Evolutionary conservation across 2,888 invertebrate genomes (phyloP), one percentile per base, ranked within the genome.

Genomic region (Heteromurus nitidus): DNA sequence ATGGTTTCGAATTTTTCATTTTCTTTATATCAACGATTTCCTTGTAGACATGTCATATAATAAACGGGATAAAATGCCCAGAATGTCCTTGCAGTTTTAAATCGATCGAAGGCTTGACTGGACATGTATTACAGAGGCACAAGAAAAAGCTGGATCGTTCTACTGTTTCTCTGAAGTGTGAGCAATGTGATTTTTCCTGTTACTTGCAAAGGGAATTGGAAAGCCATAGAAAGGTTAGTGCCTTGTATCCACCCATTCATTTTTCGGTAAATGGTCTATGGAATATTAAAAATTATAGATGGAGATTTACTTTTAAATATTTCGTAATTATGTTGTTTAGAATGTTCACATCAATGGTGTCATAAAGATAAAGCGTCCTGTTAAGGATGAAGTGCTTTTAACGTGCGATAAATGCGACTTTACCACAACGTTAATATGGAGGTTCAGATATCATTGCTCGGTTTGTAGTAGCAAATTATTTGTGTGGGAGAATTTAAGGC

Each of bases 81-180:
- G 53, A 64, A 3, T 74, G 74, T 22, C 18, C 36, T 0, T 74
- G 65, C 18, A 31, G 30, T 20, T 62, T 55, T 36, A 55, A n/a
- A 22, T n/a, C 22, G 16, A 36, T 70, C 11, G 55, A 70, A 31
- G 55, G 70, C 16, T 31, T 70, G n/a, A 16, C 58, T 0, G 1
- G 1, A 1, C 70, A 70, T n/a, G 18, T n/a, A 0, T 5, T n/a
- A 3, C 11, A 1, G n/a, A 22, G 36, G n/a, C 70, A 70, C 24
- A 70, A 70, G 11, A 55, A 36, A 42, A 36, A 30, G n/a, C 24
- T 70, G 13, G 70, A 70, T 42, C 5, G 42, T 1, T n/a, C 22
- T 1, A 22, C 1, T 11, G 3, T 70, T n/a, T 55, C 55, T 24
- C 11, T 70, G n/a, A 70, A 24, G 36, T 70, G 70, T 30, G n/a